These are phyloP conservation scores for Phoronis australis DNA, from an alignment of 2,888 invertebrate genomes.

Conservation along the genomic window DNA sequence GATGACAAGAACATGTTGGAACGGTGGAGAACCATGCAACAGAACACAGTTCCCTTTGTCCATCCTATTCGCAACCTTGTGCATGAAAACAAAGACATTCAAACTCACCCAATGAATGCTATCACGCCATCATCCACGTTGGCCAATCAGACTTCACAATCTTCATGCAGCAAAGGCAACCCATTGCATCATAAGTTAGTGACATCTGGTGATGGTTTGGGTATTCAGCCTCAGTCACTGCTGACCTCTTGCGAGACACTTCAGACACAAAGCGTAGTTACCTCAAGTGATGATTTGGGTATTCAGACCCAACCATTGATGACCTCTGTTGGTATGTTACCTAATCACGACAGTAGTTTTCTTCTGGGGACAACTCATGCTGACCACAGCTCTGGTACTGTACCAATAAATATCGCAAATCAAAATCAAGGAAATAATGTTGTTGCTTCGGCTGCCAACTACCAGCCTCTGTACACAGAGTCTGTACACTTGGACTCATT, in stretches of 20 bases:
- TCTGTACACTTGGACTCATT: background rate
- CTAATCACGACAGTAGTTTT: background rate
- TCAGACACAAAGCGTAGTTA: background rate
- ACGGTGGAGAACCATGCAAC: constrained; percentile 48
- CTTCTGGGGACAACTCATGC: too few relatives aligned
- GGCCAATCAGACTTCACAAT: background rate
- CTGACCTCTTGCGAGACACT: background rate
- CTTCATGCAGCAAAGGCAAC: background rate
- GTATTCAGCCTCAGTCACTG: background rate
- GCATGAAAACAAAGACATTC: background rate
- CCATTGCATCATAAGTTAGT: too few relatives aligned
- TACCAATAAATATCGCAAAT: too few relatives aligned
- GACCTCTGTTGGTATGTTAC: background rate
- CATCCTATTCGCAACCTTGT: constrained; percentile 7
- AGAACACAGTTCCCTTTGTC: constrained; percentile 9
- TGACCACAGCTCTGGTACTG: too few relatives aligned
- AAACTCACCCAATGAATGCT: background rate
- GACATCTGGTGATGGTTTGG: too few relatives aligned
- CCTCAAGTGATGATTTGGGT: background rate
- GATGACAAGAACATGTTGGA: constrained; percentile 43
- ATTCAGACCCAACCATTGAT: background rate
- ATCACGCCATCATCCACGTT: background rate
- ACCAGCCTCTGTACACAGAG: background rate
- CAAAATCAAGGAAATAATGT: background rate
- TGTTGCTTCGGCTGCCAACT: background rate